Evolutionary conservation across 2,113 vertebrate genomes (phyloP).

Genomic region (Ariopsis seemanni): DNA sequence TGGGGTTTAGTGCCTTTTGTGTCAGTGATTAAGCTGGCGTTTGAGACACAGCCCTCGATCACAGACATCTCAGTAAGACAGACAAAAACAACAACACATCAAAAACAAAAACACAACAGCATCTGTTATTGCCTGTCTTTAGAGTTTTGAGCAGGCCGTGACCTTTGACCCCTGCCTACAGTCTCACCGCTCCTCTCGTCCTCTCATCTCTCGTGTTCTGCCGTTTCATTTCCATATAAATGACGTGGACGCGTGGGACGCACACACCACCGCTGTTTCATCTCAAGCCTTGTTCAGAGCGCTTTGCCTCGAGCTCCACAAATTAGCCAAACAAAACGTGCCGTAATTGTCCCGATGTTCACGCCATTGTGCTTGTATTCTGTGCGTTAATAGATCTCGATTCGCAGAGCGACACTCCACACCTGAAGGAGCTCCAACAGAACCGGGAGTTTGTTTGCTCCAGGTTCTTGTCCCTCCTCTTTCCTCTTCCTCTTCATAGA

Average conservation of each 20-base stretch:
- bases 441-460: neutral
- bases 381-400: neutral
- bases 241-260: neutral
- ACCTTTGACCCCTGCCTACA: slow-evolving; percentile 7
- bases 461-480: neutral
- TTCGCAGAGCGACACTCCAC: neutral
- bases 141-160: neutral
- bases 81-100: neutral
- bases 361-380: neutral
- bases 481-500: neutral
- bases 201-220: neutral
- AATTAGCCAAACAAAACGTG: slow-evolving; percentile 17
- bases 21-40: neutral
- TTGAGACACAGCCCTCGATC: neutral
- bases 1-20: neutral
- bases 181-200: neutral
- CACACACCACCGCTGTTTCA: neutral
- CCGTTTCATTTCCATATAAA: slow-evolving; percentile 30
- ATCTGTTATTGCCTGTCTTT: neutral
- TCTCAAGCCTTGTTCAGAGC: neutral
- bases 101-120: neutral
- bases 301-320: neutral
- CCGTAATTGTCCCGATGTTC: neutral
- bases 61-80: neutral
- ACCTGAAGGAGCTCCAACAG: neutral